Conservation (phyloP, 2,797 vertebrate species). For the Monodelphis domestica region DNA sequence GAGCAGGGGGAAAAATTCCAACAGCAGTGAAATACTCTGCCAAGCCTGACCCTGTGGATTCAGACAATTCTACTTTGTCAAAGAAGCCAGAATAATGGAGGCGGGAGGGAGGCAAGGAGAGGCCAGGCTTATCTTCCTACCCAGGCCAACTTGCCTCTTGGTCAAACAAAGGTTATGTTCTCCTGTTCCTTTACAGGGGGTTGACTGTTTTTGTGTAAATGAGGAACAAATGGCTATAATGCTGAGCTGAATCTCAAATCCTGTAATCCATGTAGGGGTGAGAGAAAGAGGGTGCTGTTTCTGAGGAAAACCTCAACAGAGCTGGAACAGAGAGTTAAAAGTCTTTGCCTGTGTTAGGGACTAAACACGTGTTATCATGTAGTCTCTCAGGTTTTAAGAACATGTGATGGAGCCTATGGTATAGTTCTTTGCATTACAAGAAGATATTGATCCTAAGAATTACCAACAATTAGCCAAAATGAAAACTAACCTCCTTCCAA, state of each 20-base stretch:
- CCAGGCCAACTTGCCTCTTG: not conserved
- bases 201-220: not conserved
- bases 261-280: not conserved
- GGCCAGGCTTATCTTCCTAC: not conserved
- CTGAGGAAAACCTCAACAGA: not conserved
- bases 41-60: not conserved
- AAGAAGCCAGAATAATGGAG: not conserved
- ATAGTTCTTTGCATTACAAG: not conserved
- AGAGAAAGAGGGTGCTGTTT: not conserved
- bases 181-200: not conserved
- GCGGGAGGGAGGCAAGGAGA: not conserved
- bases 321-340: not conserved
- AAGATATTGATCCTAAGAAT: not conserved
- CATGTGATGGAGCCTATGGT: not conserved
- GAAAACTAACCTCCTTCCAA: not conserved
- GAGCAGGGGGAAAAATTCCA: not conserved
- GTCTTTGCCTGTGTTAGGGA: not conserved
- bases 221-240: fast-evolving
- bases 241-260: fast-evolving
- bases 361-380: not conserved
- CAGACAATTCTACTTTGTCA: not conserved
- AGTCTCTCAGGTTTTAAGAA: not conserved
- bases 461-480: not conserved
- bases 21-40: not conserved
- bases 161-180: not conserved